Evolutionary conservation across 1,140 invertebrate species (phyloP), one percentile per base, ranked within the genome.

Genomic region (Philotrypesis tridentata): DNA sequence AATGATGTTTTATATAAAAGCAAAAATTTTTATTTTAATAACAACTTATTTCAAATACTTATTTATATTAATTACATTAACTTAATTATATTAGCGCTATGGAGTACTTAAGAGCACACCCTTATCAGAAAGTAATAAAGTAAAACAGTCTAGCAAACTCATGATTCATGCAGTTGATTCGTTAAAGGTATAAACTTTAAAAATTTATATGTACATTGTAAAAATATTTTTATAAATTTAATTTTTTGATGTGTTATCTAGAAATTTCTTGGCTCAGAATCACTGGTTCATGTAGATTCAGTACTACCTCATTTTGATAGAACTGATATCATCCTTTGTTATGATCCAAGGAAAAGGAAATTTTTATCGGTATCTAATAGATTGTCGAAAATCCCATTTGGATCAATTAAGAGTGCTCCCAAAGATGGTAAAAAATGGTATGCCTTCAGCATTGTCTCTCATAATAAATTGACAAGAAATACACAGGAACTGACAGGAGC

Each of bases 371-470:
- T 11, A 23, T 3, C 0, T 7, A 11, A 67, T n/a, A 2, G 25
- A 29, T 21, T 79, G n/a, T 43, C 37, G 12, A 14, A 70, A 68
- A 43, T 79, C 21, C 37, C n/a, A 48, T 7, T 9, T 8, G 63
- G 76, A 23, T 17, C 21, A 29, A 48, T 79, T 29, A 79, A 79
- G 33, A 48, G 43, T 17, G 76, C 76, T 9, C 76, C 76, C 5
- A 68, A 70, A 31, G 76, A 79, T 70, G 76, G 76, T 8, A 79
- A 79, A 14, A 68, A 68, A 55, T 79, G 76, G 76, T 63, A 65
- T 29, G 76, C 17, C 2, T 17, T 80, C 4, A 29, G 40, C 17
- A 61, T 72, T 21, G 67, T 23, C 11, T 17, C 43, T 8, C 78
- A 80, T 37, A 72, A 80, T 21, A 12, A 55, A 9, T 21, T 72